These are phyloP conservation scores for Fistularia tabacaria DNA, from an alignment of 2,797 vertebrate genomes.

Conservation along the genomic window DNA sequence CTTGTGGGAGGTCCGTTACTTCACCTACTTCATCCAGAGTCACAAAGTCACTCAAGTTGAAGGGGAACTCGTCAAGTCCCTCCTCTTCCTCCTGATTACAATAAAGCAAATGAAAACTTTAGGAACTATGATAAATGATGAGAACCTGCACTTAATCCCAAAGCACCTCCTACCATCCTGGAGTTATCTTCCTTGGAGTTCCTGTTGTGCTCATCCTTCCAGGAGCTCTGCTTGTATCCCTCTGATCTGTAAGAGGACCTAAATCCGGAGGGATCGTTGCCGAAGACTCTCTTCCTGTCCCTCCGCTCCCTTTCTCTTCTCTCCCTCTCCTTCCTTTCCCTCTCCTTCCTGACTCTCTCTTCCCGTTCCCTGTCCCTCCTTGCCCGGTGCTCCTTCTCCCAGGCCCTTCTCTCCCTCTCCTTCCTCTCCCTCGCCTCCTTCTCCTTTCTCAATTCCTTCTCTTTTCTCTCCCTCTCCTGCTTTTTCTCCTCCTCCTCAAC, in stretches of 20 bases:
- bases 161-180: conserved; percentile 33
- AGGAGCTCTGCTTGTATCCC: conserved; percentile 16
- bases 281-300: conserved; percentile 40
- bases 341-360: conserved; percentile 20
- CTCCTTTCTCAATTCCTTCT: conserved; percentile 12
- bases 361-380: conserved; percentile 18
- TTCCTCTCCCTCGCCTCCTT: conserved; percentile 10
- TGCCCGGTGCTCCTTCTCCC: conserved; percentile 18
- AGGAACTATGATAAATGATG: neutral
- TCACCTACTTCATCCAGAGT: conserved; percentile 88
- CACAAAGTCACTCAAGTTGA: conserved; percentile 88
- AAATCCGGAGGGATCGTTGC: conserved; percentile 1
- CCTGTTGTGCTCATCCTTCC: conserved; percentile 1
- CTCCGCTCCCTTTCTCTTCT: conserved; percentile 39
- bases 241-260: conserved; percentile 25
- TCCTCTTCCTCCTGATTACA: conserved; percentile 13
- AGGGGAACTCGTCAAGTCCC: conserved; percentile 71
- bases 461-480: conserved; percentile 15
- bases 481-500: conserved; percentile 31
- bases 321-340: conserved; percentile 7
- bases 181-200: neutral
- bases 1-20: conserved; percentile 41
- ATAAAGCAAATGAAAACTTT: neutral
- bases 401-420: conserved; percentile 14
- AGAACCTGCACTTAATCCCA: accelerated